phyloP scores from a whole-genome alignment of 2,797 vertebrate genomes.

The Alosa sapidissima region DNA sequence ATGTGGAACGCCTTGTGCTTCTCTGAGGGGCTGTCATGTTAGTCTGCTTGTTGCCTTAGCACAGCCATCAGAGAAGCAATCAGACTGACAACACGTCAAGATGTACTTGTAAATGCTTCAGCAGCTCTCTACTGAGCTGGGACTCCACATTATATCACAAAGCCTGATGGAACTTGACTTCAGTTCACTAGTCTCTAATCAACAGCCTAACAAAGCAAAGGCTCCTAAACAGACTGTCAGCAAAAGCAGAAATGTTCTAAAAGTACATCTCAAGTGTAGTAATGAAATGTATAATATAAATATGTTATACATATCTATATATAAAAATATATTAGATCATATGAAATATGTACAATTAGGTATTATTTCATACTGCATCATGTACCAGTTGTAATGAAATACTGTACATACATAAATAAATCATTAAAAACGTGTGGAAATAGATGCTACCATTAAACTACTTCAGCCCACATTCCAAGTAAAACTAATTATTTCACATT shows the following conservation, averaged over 20 bases:
- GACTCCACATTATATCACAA: background rate
- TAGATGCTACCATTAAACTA: too few relatives aligned
- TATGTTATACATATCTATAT: too few relatives aligned
- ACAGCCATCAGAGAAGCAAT: background rate
- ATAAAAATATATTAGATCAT: too few relatives aligned
- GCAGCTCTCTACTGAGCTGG: background rate
- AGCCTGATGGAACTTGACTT: background rate
- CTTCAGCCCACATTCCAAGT: too few relatives aligned
- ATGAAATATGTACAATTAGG: too few relatives aligned
- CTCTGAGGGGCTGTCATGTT: conserved; percentile 6
- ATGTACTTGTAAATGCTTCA: conserved; percentile 9
- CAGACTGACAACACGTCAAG: conserved; percentile 4
- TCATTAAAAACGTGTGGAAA: too few relatives aligned
- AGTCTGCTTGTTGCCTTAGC: background rate
- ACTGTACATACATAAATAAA: too few relatives aligned
- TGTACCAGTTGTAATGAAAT: too few relatives aligned
- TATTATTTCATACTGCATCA: too few relatives aligned
- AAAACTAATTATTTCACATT: too few relatives aligned
- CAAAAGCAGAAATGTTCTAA: background rate
- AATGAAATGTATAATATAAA: background rate
- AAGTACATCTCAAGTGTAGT: background rate
- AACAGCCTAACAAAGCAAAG: background rate
- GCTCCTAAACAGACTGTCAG: background rate
- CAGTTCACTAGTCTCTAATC: background rate
- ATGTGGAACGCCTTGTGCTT: background rate